Conservation (phyloP, 2,888 invertebrate genomes). For the Acanthosepion pharaonis region DNA sequence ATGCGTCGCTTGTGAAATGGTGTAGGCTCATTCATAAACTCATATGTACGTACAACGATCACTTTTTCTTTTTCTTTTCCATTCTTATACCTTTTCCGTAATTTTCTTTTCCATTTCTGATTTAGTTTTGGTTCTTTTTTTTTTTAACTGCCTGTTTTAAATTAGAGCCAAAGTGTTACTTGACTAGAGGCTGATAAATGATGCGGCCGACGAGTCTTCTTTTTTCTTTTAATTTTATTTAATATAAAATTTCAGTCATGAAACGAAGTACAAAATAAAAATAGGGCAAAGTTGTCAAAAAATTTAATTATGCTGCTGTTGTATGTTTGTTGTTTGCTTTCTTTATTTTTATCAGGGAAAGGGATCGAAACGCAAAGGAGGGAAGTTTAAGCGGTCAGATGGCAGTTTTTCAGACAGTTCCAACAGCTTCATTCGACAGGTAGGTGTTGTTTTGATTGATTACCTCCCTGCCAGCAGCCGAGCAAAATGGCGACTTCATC, state of each 20-base stretch:
- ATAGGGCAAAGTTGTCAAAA: neutral
- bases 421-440: constrained; percentile 71
- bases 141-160: neutral
- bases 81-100: neutral
- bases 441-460: constrained; percentile 53
- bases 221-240: neutral
- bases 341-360: constrained; percentile 59
- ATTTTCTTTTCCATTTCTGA: neutral
- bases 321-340: constrained; percentile 4
- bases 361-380: constrained; percentile 64
- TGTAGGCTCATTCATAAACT: neutral
- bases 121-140: neutral
- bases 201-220: neutral
- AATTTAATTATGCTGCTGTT: neutral
- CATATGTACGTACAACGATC: neutral
- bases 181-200: neutral
- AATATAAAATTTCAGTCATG: neutral
- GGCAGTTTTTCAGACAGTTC: constrained; percentile 73
- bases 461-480: constrained; percentile 35
- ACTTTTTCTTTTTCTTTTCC: neutral
- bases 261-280: neutral
- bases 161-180: neutral
- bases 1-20: neutral
- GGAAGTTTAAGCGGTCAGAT: constrained; percentile 68
- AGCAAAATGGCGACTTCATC: constrained; percentile 39